Base-by-base conservation (phyloP, 2,797 vertebrate genomes). In the Acanthopagrus latus region DNA sequence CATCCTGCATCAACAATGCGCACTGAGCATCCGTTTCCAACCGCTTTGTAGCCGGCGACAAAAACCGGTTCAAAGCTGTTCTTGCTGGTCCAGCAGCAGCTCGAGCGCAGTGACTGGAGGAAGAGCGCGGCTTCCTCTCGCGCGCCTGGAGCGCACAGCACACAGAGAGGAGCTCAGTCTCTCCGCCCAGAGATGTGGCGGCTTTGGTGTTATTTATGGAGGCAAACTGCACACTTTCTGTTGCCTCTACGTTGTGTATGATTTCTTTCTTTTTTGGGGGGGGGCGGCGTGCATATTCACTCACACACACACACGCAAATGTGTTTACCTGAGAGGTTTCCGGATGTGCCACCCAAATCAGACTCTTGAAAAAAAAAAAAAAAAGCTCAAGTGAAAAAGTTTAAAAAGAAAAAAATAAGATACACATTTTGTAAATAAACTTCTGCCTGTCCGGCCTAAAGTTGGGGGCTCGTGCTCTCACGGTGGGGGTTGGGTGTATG, bases 41-140 rank as follows among this genome's bases (percentile, higher is more conserved):
- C 77, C 1, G 90, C 91, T 92, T 89, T 91, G 86, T 88, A 89
- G 57, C 80, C 62, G 71, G 67, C 12, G 43, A 88, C 41, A 59
- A 90, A 90, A 95, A 94, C 94, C 93, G 94, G 94, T 94, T 95
- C 88, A 88, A 94, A 91, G 94, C 94, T 93, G 94, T 95, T 94
- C 86, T 65, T 77, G 92, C 94, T 92, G 92, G 94, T 91, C 87
- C 84, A 77, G 75, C 75, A 56, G 79, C 84, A 52, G 76, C 71
- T 48, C 55, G 46, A 81, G 47, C 58, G 80, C 78, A 60, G 84
- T 69, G 8, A 33, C n/a, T 8, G 33, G 78, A 84, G 68, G 63
- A 81, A 82, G 13, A 33, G 79, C 81, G 87, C 80, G 4, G 74
- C 74, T 81, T 84, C 89, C 80, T 80, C 57, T 3, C 64, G 86